Conservation (phyloP, 2,888 invertebrate species). For the Cheilosia impressa region DNA sequence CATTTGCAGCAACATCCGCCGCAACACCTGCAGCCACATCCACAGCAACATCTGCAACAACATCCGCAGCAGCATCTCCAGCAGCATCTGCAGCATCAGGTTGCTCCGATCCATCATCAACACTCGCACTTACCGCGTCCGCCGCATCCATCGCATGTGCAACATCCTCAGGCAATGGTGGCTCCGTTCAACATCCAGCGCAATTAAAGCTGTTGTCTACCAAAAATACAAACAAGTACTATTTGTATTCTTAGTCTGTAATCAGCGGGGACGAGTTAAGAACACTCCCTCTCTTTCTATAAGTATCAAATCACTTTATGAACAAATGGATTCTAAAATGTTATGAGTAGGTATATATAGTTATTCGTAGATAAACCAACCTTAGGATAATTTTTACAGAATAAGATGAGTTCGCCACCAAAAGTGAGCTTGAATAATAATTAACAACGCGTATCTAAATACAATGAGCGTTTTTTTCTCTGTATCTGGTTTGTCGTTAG, state of each 20-base stretch:
- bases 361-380: conserved; percentile 10
- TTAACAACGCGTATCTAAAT: conserved; percentile 26
- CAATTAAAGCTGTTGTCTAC: conserved; percentile 58
- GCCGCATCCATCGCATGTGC: conserved; percentile 76
- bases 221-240: conserved; percentile 40
- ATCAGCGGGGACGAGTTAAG: neutral
- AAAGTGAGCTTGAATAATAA: conserved; percentile 21
- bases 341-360: conserved; percentile 13
- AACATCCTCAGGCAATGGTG: conserved; percentile 49
- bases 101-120: conserved; percentile 45
- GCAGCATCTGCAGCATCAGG: conserved; percentile 34
- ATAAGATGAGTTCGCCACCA: conserved; percentile 36
- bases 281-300: conserved; percentile 30
- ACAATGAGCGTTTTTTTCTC: neutral
- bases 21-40: conserved; percentile 49
- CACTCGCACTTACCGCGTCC: conserved; percentile 46
- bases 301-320: conserved; percentile 1
- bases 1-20: conserved; percentile 28
- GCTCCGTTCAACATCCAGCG: conserved; percentile 76
- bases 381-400: conserved; percentile 46
- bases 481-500: no score
- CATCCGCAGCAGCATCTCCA: conserved; percentile 32
- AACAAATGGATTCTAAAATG: conserved; percentile 43
- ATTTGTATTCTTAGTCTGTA: conserved; percentile 42
- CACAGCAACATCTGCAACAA: conserved; percentile 26